Evolutionary conservation across 2,797 vertebrate genomes (phyloP).

Genomic region (Vespertilio murinus): DNA sequence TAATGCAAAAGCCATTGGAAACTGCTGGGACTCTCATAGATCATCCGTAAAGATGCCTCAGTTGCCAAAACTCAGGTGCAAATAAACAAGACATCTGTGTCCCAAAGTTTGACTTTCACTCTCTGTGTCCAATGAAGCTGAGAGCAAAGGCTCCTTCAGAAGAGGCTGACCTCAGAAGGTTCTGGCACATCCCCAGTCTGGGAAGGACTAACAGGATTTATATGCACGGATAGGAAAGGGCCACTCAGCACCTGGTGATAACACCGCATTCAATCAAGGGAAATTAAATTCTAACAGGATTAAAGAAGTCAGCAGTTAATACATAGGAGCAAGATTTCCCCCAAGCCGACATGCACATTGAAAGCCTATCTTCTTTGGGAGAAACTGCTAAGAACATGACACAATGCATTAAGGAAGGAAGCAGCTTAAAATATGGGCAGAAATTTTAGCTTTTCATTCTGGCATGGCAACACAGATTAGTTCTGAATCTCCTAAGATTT

Average conservation of each 20-base stretch:
- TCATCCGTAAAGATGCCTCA: not conserved
- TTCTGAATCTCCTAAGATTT: slow-evolving; percentile 55
- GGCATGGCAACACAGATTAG: slow-evolving; percentile 53
- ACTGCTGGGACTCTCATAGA: not conserved
- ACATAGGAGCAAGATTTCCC: slow-evolving; percentile 59
- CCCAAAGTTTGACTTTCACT: slow-evolving; percentile 20
- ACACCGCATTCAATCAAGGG: slow-evolving; percentile 68
- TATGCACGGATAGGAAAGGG: slow-evolving; percentile 57
- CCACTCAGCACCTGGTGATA: slow-evolving; percentile 73
- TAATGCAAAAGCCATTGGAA: slow-evolving; percentile 67
- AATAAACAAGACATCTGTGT: not conserved
- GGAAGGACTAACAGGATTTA: slow-evolving; percentile 74
- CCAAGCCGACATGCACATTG: slow-evolving; percentile 7
- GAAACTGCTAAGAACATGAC: slow-evolving; percentile 61
- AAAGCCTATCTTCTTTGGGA: slow-evolving; percentile 58
- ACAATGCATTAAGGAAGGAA: slow-evolving; percentile 62
- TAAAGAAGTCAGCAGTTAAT: slow-evolving; percentile 72
- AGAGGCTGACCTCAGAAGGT: slow-evolving; percentile 39
- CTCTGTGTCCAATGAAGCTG: not conserved
- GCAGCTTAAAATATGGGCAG: slow-evolving; percentile 65
- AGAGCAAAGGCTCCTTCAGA: not conserved
- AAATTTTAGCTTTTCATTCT: slow-evolving; percentile 58
- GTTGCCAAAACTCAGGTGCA: slow-evolving; percentile 3
- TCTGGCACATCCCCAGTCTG: not conserved
- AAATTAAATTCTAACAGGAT: slow-evolving; percentile 79